Percentiles rank a stretch among this genome's conserved stretches.
phyloP scores from a whole-genome alignment of 2,113 vertebrate genomes.

The Callospermophilus lateralis region DNA sequence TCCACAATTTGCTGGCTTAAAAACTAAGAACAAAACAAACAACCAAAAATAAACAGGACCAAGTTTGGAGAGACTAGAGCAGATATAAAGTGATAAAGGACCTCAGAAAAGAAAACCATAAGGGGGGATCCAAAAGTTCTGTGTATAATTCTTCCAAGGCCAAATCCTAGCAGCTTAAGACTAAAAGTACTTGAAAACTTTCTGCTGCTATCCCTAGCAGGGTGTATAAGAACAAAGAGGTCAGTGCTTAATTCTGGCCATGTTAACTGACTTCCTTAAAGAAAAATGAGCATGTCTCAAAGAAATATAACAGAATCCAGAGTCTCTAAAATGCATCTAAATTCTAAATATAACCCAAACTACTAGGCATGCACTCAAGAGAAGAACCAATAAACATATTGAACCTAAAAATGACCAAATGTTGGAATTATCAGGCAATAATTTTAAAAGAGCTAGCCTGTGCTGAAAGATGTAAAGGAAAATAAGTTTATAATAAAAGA shows the following conservation, averaged over 20 bases:
- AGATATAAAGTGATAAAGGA: not conserved
- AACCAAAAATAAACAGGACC: not conserved
- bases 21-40: not conserved
- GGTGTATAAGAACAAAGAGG: rapidly evolving
- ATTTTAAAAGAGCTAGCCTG: not conserved
- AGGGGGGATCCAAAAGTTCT: not conserved
- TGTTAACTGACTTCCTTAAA: not conserved
- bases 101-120: not conserved
- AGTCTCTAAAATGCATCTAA: not conserved
- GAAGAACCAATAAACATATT: not conserved
- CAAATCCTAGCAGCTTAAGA: not conserved
- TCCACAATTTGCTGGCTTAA: not conserved
- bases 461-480: not conserved
- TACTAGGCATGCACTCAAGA: not conserved
- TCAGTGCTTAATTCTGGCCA: not conserved
- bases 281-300: not conserved
- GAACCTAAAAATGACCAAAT: not conserved
- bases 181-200: not conserved
- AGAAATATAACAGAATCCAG: not conserved
- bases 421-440: not conserved
- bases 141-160: not conserved
- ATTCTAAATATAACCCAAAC: not conserved
- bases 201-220: not conserved
- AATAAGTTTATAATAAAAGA: not conserved
- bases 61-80: not conserved